Evolutionary conservation across 2,888 invertebrate genomes (phyloP).

Genomic region (Acanthacorydalis orientalis): DNA sequence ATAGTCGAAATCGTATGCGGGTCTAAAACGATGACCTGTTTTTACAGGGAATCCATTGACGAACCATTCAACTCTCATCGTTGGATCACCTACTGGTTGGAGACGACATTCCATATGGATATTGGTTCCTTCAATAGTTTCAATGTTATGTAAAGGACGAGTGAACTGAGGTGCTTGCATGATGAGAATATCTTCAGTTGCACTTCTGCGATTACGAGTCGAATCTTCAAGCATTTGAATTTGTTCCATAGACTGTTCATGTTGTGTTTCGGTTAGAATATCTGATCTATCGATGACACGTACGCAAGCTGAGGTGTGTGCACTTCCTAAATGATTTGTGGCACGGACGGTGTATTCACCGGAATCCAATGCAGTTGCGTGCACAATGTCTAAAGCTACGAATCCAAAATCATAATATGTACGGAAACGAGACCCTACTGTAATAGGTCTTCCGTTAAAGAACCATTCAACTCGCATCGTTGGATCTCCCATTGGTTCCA

Average conservation of each 20-base stretch:
- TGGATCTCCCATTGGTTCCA: constrained; percentile 92
- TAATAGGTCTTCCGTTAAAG: constrained; percentile 79
- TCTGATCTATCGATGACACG: constrained; percentile 69
- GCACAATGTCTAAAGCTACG: constrained; percentile 88
- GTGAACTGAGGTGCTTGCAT: constrained; percentile 79
- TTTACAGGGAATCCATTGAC: constrained; percentile 86
- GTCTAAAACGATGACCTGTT: constrained; percentile 86
- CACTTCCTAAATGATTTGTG: constrained; percentile 82
- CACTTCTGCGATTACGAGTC: constrained; percentile 49
- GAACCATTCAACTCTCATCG: constrained; percentile 91
- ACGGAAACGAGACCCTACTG: constrained; percentile 81
- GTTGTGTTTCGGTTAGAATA: constrained; percentile 75
- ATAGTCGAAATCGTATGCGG: constrained; percentile 93
- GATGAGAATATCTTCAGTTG: constrained; percentile 65
- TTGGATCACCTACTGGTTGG: constrained; percentile 80
- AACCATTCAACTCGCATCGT: constrained; percentile 94
- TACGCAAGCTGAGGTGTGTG: constrained; percentile 81
- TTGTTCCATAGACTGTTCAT: constrained; percentile 82
- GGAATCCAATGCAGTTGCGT: constrained; percentile 83
- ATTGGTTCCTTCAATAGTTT: constrained; percentile 79
- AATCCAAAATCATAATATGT: constrained; percentile 96
- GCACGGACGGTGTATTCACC: constrained; percentile 92
- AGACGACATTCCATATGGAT: constrained; percentile 83
- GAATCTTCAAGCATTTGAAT: constrained; percentile 79
- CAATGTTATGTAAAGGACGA: constrained; percentile 72